Percentiles rank a stretch among this genome's conserved stretches.
phyloP scores from a whole-genome alignment of 2,113 vertebrate genomes.

The Rynchops niger region DNA sequence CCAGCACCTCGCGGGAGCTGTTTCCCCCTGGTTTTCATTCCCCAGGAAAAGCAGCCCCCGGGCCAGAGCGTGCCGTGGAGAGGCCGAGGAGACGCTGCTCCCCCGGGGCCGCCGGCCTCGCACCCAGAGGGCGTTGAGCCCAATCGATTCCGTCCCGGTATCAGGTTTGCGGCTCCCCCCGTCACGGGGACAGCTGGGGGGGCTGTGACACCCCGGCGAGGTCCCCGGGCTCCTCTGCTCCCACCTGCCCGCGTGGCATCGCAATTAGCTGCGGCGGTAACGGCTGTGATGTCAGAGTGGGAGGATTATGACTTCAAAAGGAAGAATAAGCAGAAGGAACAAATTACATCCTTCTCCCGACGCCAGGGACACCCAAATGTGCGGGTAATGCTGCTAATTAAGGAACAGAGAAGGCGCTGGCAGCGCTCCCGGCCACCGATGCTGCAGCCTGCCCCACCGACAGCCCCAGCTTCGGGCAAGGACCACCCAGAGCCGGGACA shows the following conservation, averaged over 20 bases:
- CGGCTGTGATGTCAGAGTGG: neutral
- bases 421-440: neutral
- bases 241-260: slow-evolving; percentile 14
- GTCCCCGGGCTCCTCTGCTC: neutral
- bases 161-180: neutral
- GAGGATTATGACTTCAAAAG: neutral
- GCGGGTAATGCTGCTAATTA: neutral
- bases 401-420: neutral
- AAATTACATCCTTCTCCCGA: neutral
- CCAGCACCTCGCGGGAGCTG: neutral
- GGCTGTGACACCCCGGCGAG: neutral
- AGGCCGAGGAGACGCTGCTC: neutral
- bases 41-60: neutral
- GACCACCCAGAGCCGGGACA: neutral
- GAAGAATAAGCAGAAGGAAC: neutral
- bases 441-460: too few species aligned
- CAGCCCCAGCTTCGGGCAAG: neutral
- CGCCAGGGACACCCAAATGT: neutral
- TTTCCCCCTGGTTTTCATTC: neutral
- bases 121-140: neutral
- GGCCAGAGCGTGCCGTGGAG: neutral
- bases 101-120: accelerated
- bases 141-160: neutral
- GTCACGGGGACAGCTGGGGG: neutral
- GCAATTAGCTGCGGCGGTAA: neutral